These are phyloP conservation scores for Eira barbara DNA, from an alignment of 2,113 vertebrate genomes.

Conservation along the genomic window DNA sequence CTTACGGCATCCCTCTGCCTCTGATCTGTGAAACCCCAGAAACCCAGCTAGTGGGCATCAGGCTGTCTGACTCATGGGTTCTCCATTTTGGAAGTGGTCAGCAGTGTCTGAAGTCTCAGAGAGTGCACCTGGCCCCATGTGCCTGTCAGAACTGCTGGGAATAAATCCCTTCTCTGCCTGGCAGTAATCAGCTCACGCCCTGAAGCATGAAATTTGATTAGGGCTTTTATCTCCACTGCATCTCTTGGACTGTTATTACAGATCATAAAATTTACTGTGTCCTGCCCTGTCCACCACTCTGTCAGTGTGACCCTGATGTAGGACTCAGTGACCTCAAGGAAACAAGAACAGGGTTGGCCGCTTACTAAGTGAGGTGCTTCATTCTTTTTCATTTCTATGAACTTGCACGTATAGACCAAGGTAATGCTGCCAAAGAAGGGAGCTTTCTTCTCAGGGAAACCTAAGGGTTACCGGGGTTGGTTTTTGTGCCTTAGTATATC, in stretches of 20 bases:
- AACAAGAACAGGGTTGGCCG: not conserved
- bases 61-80: not conserved
- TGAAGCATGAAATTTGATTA: slow-evolving; percentile 77
- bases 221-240: slow-evolving; percentile 60
- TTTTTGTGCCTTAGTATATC: not conserved
- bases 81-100: slow-evolving; percentile 16
- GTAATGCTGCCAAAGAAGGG: not conserved
- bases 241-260: slow-evolving; percentile 48
- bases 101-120: not conserved
- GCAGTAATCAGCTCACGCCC: slow-evolving; percentile 60
- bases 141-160: slow-evolving; percentile 43
- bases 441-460: slow-evolving; percentile 6
- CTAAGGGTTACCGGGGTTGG: not conserved
- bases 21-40: not conserved
- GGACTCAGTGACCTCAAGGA: slow-evolving; percentile 45
- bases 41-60: not conserved
- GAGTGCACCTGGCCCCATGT: not conserved
- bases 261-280: slow-evolving; percentile 56
- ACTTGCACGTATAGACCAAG: not conserved
- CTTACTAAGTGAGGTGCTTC: not conserved
- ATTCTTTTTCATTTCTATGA: not conserved
- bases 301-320: slow-evolving; percentile 52
- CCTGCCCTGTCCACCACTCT: not conserved
- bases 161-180: slow-evolving; percentile 54
- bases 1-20: not conserved